Base-by-base conservation (phyloP, 2,113 vertebrate genomes). In the Setophaga petechia region DNA sequence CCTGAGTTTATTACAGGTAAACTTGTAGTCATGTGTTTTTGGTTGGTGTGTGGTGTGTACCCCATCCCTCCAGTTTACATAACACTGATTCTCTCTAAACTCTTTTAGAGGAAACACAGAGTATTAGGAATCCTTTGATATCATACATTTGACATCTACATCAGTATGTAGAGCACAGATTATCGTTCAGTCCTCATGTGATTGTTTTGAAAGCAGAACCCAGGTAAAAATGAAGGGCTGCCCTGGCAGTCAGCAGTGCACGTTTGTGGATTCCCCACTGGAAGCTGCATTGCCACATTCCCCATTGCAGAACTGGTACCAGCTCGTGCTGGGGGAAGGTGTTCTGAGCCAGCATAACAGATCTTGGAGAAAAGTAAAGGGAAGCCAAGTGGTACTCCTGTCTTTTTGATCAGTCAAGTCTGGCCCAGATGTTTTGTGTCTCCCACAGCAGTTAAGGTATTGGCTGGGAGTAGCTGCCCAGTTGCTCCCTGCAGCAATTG, bases 191-290 rank as follows among this genome's bases (percentile, higher is more conserved):
- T 46, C 22, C 39, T 89, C 21, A 2, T 14, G 52, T 61, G 87
- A 44, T 28, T 61, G 31, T 63, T 83, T 68, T 77, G 68, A 71
- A 88, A 89, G 67, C 58, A 88, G 59, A 86, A 80, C 23, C 25
- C 37, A 55, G 47, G 18, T 11, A 17, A 61, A 62, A 89, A 27
- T 2, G 49, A 73, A 49, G 44, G 37, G 62, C 19, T 79, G 30
- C 39, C 69, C 49, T 88, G 66, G 44, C 27, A 58, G 44, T 13
- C 73, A 84, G 75, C 63, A 66, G 0, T 2, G 1, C 10, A 1
- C 0, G 1, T 57, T 73, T 77, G 44, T 20, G 17, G 25, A 13
- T 52, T 9, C 25, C 59, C 31, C 10, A 0, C 0, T 30, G 79
- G 41, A 33, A 51, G 30, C 5, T 87, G 46, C 15, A 1, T 31